phyloP scores from a whole-genome alignment of 2,113 vertebrate genomes.

The Bufo gargarizans region DNA sequence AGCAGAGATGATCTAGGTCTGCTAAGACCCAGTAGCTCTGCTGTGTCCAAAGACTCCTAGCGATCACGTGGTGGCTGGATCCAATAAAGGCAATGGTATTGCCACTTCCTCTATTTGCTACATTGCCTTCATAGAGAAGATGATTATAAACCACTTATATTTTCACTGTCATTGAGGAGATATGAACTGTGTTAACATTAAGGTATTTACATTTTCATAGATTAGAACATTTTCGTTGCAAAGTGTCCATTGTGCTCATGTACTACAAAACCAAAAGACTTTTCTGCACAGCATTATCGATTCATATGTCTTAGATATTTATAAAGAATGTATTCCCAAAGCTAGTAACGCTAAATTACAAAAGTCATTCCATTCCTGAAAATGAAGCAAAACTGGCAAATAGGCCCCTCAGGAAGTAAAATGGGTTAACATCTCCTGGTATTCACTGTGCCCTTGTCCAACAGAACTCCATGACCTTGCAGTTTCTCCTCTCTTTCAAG shows the following conservation, averaged over 20 bases:
- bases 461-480: constrained; percentile 71
- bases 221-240: background rate
- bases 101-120: no score
- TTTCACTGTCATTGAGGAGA: no score
- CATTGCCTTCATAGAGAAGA: no score
- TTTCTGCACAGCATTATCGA: background rate
- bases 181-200: background rate
- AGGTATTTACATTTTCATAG: background rate
- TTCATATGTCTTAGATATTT: background rate
- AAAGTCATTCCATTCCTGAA: background rate
- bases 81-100: no score
- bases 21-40: no score
- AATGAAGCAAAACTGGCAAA: background rate
- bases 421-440: constrained; percentile 69
- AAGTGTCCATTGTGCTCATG: background rate
- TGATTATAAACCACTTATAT: no score
- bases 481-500: constrained; percentile 63
- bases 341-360: background rate
- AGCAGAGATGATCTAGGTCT: no score
- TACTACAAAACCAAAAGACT: background rate
- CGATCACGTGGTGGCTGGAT: no score
- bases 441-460: constrained; percentile 62
- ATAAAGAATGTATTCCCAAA: background rate
- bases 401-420: background rate
- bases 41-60: no score